Percentiles rank a stretch among this genome's conserved stretches.
Evolutionary conservation across 2,888 invertebrate species (phyloP).

Genomic region (Chirona hameri): DNA sequence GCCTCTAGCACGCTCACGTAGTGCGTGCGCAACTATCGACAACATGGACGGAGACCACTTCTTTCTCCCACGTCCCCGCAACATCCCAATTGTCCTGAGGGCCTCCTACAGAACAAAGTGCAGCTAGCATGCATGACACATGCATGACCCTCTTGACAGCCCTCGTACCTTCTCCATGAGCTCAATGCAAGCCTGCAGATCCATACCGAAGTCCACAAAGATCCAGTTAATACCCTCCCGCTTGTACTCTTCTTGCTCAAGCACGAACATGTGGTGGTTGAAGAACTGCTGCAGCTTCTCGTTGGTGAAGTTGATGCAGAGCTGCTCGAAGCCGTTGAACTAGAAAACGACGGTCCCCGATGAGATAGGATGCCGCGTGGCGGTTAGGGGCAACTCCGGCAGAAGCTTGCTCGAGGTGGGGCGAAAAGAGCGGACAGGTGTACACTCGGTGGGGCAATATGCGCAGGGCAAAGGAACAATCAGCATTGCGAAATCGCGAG

Average conservation of each 20-base stretch:
- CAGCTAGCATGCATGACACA: background rate
- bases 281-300: constrained; percentile 97
- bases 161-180: constrained; percentile 73
- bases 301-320: constrained; percentile 98
- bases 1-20: too few species aligned
- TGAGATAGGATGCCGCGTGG: too few species aligned
- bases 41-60: too few species aligned
- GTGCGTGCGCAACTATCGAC: too few species aligned
- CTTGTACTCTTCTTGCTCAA: constrained; percentile 96
- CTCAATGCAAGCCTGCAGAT: constrained; percentile 92
- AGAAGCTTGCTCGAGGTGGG: background rate
- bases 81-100: too few species aligned
- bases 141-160: too few species aligned
- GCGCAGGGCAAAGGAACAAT: background rate
- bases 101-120: background rate
- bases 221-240: constrained; percentile 90
- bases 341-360: constrained; percentile 46
- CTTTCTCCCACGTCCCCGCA: too few species aligned
- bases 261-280: constrained; percentile 97
- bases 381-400: background rate
- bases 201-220: constrained; percentile 97
- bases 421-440: background rate
- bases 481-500: too few species aligned
- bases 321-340: constrained; percentile 95
- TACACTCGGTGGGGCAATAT: background rate